These are phyloP conservation scores for Pentalonia nigronervosa DNA, from an alignment of 1,140 invertebrate species.

Conservation along the genomic window DNA sequence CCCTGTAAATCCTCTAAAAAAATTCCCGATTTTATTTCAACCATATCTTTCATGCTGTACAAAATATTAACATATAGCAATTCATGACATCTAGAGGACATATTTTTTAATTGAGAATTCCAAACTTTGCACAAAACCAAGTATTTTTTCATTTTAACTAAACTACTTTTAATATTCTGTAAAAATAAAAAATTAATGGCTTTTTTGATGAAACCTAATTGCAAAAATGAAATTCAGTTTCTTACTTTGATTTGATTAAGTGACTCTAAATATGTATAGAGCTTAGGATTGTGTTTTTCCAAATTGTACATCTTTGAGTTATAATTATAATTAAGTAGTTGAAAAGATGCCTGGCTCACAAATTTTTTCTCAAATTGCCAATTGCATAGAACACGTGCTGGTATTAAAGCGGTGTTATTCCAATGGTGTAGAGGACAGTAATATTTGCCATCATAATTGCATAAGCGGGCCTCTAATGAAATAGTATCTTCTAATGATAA, in stretches of 20 bases:
- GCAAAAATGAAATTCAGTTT: background rate
- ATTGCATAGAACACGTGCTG: conserved; percentile 88
- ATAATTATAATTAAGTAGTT: conserved; percentile 73
- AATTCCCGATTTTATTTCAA: conserved; percentile 49
- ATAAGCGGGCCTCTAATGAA: conserved; percentile 77
- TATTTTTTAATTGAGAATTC: conserved; percentile 62
- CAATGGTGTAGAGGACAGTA: conserved; percentile 92
- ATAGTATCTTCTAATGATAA: conserved; percentile 66
- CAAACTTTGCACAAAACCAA: conserved; percentile 60
- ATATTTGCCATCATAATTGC: conserved; percentile 89
- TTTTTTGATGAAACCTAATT: background rate
- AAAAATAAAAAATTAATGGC: background rate
- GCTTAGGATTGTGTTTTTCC: conserved; percentile 79
- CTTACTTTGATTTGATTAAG: conserved; percentile 77
- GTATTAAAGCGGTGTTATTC: conserved; percentile 81
- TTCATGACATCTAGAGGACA: conserved; percentile 62
- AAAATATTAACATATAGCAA: conserved; percentile 62
- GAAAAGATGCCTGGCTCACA: conserved; percentile 77
- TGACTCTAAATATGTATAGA: conserved; percentile 88
- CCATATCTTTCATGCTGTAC: conserved; percentile 53
- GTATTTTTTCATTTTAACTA: conserved; percentile 54
- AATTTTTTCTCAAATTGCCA: conserved; percentile 87
- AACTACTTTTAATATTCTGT: conserved; percentile 24
- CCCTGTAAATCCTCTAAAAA: conserved; percentile 19
- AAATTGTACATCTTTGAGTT: conserved; percentile 82